Evolutionary conservation across 2,113 vertebrate genomes (phyloP).

Genomic region (Thinocorus orbignyianus): DNA sequence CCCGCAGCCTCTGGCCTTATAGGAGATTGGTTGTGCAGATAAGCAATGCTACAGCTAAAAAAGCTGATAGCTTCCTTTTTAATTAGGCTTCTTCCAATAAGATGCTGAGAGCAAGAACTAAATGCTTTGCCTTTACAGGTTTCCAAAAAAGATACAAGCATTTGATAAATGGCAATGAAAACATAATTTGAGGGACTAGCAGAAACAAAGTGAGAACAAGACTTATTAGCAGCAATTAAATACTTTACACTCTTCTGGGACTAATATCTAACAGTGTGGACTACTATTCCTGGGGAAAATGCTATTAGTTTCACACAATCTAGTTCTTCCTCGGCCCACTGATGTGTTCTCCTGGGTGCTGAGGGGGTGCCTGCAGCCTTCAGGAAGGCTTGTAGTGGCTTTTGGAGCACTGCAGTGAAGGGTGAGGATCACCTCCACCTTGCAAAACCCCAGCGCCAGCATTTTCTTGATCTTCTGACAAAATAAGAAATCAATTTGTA

Average conservation of each 20-base stretch:
- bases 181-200: neutral
- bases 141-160: neutral
- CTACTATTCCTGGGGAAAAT: neutral
- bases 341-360: neutral
- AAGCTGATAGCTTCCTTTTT: neutral
- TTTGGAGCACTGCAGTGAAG: neutral
- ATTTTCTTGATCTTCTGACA: neutral
- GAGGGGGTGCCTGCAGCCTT: neutral
- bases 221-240: neutral
- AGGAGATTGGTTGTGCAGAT: neutral
- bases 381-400: neutral
- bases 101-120: neutral
- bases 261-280: neutral
- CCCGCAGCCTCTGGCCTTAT: neutral
- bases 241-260: neutral
- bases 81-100: neutral
- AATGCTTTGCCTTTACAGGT: neutral
- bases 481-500: neutral
- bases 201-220: neutral
- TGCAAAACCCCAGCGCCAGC: neutral
- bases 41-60: rapidly evolving
- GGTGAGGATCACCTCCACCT: neutral
- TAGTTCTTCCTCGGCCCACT: neutral
- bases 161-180: neutral
- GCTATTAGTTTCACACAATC: neutral